Base-by-base conservation (phyloP, 1,140 invertebrate genomes). In the Camponotus pennsylvanicus region DNA sequence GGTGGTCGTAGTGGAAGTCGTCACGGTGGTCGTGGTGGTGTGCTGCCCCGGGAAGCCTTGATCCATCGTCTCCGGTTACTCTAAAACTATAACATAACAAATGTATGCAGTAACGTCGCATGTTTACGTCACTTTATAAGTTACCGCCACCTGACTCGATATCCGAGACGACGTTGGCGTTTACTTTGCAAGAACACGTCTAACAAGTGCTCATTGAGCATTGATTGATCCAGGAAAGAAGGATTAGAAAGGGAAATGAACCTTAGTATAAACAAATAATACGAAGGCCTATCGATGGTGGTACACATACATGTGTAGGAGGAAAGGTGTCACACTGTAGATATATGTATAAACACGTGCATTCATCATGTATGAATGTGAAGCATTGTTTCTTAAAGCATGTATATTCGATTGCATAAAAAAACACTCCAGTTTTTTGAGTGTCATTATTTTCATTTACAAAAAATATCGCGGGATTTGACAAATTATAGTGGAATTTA, bases 41-140 rank as follows among this genome's bases (percentile, higher is more conserved):
- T 96, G 95, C 86, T 97, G 96, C 66, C 95, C 96, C 18, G 97
- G 97, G 95, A 97, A 97, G 49, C 96, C 96, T 93, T 95, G 96
- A 87, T 97, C 97, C 91, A 95, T 95, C 88, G 85, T 92, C 32
- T 84, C 52, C 78, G 52, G 11, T 88, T 73, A 66, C 11, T 90
- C 34, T 84, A 21, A 71, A 76, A 73, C 40, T 45, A 34, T 66
- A 66, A 82, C 34, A 32, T 27, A 21, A 67, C 32, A 34, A 77
- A 76, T 32, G 18, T 40, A 52, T 52, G n/a, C 5, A 13, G 34
- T 57, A 55, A 7, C 15, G 61, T 45, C 42, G 6, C 11, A 70
- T 55, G 27, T 82, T 40, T 42, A 9, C n/a, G 13, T n/a, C 5
- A 7, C 9, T 34, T 59, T 6, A 27, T 52, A 15, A 40, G 8